Conservation (phyloP, 2,888 invertebrate species). For the Neoascia interrupta region DNA sequence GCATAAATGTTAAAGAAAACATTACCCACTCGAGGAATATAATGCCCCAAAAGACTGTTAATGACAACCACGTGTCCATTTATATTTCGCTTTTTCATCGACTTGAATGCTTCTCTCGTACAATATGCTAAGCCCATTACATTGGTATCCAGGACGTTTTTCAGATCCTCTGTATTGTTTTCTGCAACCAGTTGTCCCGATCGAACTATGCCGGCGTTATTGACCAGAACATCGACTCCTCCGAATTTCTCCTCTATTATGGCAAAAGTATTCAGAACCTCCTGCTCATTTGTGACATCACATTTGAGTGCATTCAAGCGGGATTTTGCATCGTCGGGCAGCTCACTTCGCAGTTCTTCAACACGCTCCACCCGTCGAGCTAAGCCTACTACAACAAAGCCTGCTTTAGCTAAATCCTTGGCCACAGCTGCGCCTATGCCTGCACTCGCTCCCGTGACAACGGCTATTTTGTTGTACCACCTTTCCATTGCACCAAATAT, state of each 20-base stretch:
- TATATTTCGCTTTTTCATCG: conserved; percentile 79
- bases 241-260: conserved; percentile 81
- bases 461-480: conserved; percentile 83
- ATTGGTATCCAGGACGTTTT: conserved; percentile 80
- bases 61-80: conserved; percentile 81
- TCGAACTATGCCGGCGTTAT: conserved; percentile 81
- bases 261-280: conserved; percentile 81
- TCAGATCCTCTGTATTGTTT: conserved; percentile 75
- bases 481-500: too few species aligned
- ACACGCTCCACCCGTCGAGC: conserved; percentile 80
- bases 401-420: conserved; percentile 74
- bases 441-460: conserved; percentile 84
- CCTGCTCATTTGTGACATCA: conserved; percentile 81
- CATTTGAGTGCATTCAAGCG: conserved; percentile 80
- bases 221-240: conserved; percentile 82
- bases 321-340: conserved; percentile 73
- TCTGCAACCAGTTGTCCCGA: conserved; percentile 73
- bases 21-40: conserved; percentile 74
- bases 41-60: conserved; percentile 78
- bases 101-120: conserved; percentile 80
- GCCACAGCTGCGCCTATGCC: conserved; percentile 80
- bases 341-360: conserved; percentile 72
- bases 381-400: conserved; percentile 82
- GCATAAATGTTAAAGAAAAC: conserved; percentile 78
- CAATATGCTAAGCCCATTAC: conserved; percentile 80